A percentile compares a stretch with the other conserved stretches of the same genome.
These are phyloP conservation scores for Micropoecilia bifurca DNA, from an alignment of 2,797 vertebrate genomes.

Conservation along the genomic window DNA sequence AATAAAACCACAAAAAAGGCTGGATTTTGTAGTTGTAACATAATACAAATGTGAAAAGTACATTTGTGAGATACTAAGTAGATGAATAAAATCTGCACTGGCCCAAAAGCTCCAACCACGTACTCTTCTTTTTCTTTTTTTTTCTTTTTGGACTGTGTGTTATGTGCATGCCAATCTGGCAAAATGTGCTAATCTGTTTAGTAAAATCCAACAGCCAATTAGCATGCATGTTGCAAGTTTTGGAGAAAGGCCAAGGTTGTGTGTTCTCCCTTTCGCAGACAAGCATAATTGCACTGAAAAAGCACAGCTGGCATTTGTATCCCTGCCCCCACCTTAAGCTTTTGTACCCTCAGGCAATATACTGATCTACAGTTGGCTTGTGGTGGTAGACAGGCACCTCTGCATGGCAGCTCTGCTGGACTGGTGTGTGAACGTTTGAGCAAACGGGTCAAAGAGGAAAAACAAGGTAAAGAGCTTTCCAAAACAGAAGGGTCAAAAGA, in stretches of 20 bases:
- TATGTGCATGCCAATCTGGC: not conserved
- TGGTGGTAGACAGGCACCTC: not conserved
- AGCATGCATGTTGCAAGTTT: not conserved
- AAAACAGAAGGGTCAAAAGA: not conserved
- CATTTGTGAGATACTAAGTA: not conserved
- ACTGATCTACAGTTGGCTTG: not conserved
- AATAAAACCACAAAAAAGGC: not conserved
- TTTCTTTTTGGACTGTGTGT: not conserved
- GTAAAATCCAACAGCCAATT: not conserved
- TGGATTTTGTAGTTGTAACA: not conserved
- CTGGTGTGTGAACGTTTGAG: not conserved
- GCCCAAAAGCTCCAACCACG: not conserved
- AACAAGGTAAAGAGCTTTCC: not conserved
- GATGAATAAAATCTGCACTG: not conserved
- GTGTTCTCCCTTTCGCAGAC: not conserved
- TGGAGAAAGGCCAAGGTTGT: not conserved
- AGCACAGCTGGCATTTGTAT: conserved; percentile 10
- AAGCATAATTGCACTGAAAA: conserved; percentile 1
- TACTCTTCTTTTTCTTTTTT: not conserved
- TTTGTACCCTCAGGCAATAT: not conserved
- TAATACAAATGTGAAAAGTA: not conserved
- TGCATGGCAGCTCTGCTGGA: not conserved
- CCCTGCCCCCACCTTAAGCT: not conserved
- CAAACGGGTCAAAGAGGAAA: not conserved
- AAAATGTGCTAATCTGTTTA: not conserved